phyloP scores from a whole-genome alignment of 92 coral and sea anemone genomes.

The Hydrozoanthus gracilis region DNA sequence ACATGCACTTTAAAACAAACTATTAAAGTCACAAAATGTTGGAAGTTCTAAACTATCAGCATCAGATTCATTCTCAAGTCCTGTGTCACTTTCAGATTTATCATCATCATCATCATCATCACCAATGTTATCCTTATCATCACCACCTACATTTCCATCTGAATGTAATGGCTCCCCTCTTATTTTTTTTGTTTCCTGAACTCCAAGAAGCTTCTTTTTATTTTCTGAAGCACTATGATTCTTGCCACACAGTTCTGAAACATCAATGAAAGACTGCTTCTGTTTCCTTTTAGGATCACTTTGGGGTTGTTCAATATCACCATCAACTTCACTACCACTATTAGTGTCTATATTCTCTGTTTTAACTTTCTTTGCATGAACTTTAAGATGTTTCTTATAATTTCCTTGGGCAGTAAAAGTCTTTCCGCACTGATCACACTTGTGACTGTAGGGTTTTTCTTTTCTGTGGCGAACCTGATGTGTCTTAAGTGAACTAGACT shows the following conservation, averaged over 20 bases:
- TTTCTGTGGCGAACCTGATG: conserved; percentile 25
- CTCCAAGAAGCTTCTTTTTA: background rate
- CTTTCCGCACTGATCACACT: conserved; percentile 35
- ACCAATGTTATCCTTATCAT: background rate
- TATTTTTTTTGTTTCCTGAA: background rate
- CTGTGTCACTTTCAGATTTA: background rate
- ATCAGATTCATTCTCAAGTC: background rate
- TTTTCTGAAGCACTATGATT: background rate
- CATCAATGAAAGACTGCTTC: background rate
- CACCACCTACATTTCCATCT: background rate
- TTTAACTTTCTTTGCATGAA: conserved; percentile 41
- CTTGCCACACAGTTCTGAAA: background rate
- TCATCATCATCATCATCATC: background rate
- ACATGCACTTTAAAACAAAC: conserved; percentile 13
- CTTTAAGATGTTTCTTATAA: conserved; percentile 44
- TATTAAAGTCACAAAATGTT: conserved; percentile 44
- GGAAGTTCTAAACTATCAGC: conserved; percentile 27
- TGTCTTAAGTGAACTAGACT: conserved; percentile 41
- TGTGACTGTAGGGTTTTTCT: conserved; percentile 31
- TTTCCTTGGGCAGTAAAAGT: conserved; percentile 33
- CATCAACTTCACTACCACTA: conserved; percentile 8
- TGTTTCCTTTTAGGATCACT: conserved; percentile 8
- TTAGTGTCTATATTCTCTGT: background rate
- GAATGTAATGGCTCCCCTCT: background rate
- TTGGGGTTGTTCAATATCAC: background rate